Evolutionary conservation across 2,113 vertebrate species (phyloP), one percentile per base, ranked within the genome.

Genomic region (Atrichornis clamosus): DNA sequence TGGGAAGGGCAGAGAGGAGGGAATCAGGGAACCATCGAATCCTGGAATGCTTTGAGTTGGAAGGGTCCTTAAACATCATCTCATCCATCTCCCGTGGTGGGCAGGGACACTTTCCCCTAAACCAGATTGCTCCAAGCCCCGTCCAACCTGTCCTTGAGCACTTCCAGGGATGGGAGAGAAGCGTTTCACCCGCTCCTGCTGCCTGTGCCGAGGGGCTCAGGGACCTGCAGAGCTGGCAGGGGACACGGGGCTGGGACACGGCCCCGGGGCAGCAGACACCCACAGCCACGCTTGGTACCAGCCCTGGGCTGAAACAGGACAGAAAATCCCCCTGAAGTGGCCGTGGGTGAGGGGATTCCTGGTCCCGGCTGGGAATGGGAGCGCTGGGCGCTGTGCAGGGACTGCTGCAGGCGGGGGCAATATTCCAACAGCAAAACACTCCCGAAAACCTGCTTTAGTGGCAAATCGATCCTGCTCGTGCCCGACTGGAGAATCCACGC

Each of bases 281-380:
- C 10, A 4, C 17, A 32, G 4, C 24, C 60, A 32, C 0, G 2
- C 14, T 23, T 27, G 27, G 24, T 39, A 32, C 15, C 35, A 28
- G 37, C 11, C 11, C 23, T 28, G 49, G 15, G 53, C 28, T 84
- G 46, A 35, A 33, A 20, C 0, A 0, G 10, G 30, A 9, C n/a
- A 6, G 7, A 6, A 41, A 78, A 65, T 11, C 28, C 30, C 10
- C 1, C 1, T 0, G 1, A 22, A 12, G 13, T 21, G 46, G 15
- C 42, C 2, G 0, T 12, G 52, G 50, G 21, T 0, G 0, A n/a
- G 7, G 24, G 4, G 4, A 5, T 3, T 72, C 63, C 46, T 68
- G 58, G 2, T 59, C 22, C 5, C 0, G 1, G 27, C 10, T 47
- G 42, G 42, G 33, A 59, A 16, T 3, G 0, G 42, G 0, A 4